Evolutionary conservation across 2,113 vertebrate species (phyloP).

Genomic region (Cyphomyrus discorhynchus): DNA sequence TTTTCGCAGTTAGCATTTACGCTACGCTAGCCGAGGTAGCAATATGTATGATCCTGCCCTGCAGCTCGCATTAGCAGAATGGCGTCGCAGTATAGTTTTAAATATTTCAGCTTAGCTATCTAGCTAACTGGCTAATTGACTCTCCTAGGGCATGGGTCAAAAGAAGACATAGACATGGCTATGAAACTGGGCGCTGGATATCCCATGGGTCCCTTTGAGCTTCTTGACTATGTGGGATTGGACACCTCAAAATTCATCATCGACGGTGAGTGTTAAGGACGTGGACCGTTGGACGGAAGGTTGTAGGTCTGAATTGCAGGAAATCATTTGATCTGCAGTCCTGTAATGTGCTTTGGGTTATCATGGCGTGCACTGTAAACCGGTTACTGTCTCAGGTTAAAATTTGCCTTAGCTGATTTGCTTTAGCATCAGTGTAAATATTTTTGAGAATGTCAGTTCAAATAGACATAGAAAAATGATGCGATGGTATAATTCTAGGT

Average conservation of each 20-base stretch:
- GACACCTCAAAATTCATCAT: conserved; percentile 89
- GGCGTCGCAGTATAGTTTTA: background rate
- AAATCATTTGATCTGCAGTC: background rate
- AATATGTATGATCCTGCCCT: background rate
- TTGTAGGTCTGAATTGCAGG: background rate
- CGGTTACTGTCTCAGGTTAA: background rate
- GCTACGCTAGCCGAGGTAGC: background rate
- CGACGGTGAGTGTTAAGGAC: conserved; percentile 66
- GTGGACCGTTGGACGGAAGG: background rate
- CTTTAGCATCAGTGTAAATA: background rate
- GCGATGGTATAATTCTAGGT: conserved; percentile 52
- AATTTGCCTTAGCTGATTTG: background rate
- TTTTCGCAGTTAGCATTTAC: background rate
- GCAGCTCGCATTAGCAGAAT: background rate
- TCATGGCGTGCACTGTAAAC: background rate
- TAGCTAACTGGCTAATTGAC: background rate
- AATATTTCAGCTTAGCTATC: background rate
- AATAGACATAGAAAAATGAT: background rate
- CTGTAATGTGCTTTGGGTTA: background rate
- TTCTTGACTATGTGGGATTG: conserved; percentile 88
- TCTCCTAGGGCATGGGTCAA: conserved; percentile 81
- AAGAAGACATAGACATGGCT: conserved; percentile 90
- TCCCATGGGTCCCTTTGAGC: conserved; percentile 95
- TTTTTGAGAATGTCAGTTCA: background rate
- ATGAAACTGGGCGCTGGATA: conserved; percentile 94